These are phyloP conservation scores for Rana temporaria DNA, from an alignment of 2,113 vertebrate genomes.

Conservation along the genomic window DNA sequence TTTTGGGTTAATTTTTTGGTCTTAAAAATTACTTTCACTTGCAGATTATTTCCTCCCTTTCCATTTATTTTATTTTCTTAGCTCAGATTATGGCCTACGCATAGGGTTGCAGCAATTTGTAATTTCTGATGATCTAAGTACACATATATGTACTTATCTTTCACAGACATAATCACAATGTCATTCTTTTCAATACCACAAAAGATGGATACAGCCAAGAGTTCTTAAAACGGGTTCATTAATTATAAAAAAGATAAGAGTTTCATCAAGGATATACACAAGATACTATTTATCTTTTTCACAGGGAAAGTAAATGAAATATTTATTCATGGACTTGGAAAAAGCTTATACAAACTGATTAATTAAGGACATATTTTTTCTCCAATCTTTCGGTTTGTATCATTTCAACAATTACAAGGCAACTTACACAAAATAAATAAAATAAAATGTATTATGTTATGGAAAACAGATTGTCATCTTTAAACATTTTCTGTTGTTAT, in stretches of 20 bases:
- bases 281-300: conserved; percentile 81
- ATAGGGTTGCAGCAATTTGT: conserved; percentile 71
- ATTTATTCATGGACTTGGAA: conserved; percentile 15
- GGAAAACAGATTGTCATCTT: no score
- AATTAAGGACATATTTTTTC: neutral
- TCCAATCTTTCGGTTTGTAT: no score
- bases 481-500: no score
- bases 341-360: conserved; percentile 2
- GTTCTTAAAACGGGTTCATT: conserved; percentile 80
- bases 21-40: neutral
- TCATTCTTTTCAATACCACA: conserved; percentile 80
- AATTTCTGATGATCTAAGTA: conserved; percentile 79
- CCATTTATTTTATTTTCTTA: neutral
- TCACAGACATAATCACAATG: conserved; percentile 81
- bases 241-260: conserved; percentile 82
- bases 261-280: conserved; percentile 83
- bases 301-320: conserved; percentile 73
- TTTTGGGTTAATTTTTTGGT: no score
- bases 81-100: neutral
- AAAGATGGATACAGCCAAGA: conserved; percentile 77
- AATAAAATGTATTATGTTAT: no score
- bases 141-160: conserved; percentile 79
- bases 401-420: no score
- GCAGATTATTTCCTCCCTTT: neutral
- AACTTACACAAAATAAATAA: no score